Conservation (phyloP, 2,888 invertebrate species). For the Coenonympha arcania region DNA sequence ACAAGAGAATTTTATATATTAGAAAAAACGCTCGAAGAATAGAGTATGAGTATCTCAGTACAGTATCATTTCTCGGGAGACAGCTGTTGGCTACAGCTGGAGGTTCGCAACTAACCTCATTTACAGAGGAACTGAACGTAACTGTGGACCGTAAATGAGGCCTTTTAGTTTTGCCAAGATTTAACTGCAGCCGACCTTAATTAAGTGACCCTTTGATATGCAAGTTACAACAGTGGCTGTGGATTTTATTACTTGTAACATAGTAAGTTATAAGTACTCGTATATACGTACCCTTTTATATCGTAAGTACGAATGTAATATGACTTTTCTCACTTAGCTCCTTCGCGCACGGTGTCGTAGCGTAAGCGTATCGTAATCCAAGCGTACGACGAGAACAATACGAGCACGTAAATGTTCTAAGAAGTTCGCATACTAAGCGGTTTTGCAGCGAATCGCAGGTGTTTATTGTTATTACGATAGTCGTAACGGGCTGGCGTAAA, state of each 20-base stretch:
- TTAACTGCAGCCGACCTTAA: slow-evolving; percentile 45
- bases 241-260: slow-evolving; percentile 9
- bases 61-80: slow-evolving; percentile 3
- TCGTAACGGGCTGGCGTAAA: no score
- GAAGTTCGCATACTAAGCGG: no score
- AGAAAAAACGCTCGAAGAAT: no score
- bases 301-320: no score
- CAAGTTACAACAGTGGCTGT: slow-evolving; percentile 8
- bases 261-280: neutral
- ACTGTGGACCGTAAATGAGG: slow-evolving; percentile 35
- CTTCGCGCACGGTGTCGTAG: no score
- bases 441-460: no score
- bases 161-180: slow-evolving; percentile 40
- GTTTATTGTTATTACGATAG: no score
- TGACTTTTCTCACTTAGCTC: no score
- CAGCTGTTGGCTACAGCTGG: slow-evolving; percentile 5
- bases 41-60: neutral
- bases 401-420: no score
- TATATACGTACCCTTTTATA: neutral
- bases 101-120: slow-evolving; percentile 18
- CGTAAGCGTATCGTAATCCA: no score
- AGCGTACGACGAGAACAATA: no score
- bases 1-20: no score
- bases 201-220: slow-evolving; percentile 43
- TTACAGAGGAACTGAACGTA: slow-evolving; percentile 32